Evolutionary conservation across 1,140 invertebrate genomes (phyloP), one percentile per base, ranked within the genome.

Genomic region (Cydia strobilella): DNA sequence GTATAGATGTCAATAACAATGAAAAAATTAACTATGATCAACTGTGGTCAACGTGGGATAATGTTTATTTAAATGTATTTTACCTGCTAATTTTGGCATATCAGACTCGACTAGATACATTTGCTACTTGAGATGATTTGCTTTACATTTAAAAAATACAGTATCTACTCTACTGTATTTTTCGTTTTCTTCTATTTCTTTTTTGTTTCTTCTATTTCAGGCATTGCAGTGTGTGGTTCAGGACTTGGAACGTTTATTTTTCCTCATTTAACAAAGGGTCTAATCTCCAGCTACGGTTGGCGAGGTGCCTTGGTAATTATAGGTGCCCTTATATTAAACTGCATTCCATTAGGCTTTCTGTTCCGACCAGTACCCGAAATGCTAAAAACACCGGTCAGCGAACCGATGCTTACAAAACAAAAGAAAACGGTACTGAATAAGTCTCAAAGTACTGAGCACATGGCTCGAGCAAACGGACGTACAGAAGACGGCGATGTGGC

Each of bases 191-290:
- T n/a, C n/a, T n/a, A n/a, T n/a, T n/a, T n/a, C 42, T 42, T 75
- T 65, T 25, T 23, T 65, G 65, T 72, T 35, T 75, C 72, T 77
- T 20, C 39, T 18, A 73, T 85, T 89, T 76, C 84, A 93, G 93
- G 93, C 12, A 98, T 99, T 27, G 98, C 98, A 0, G 98, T 99
- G 0, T 99, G 98, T 83, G 98, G 98, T 3, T 98, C 98, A 5
- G 97, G 97, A 3, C 94, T 98, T 15, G 97, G 97, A 18, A 98
- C 97, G 13, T 96, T 98, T 84, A 87, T 97, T 2, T 96, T 98
- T 83, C 96, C 97, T 1, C 97, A 97, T 0, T 90, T 97, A 2
- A 96, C 95, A n/a, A 94, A 95, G 76, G 89, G 87, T 62, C 90
- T 98, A 9, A 94, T 97, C 13, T 79, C 85, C 0, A 86, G 83